Base-by-base conservation (phyloP, 2,797 vertebrate genomes). In the Pseudomugil tenellus region DNA sequence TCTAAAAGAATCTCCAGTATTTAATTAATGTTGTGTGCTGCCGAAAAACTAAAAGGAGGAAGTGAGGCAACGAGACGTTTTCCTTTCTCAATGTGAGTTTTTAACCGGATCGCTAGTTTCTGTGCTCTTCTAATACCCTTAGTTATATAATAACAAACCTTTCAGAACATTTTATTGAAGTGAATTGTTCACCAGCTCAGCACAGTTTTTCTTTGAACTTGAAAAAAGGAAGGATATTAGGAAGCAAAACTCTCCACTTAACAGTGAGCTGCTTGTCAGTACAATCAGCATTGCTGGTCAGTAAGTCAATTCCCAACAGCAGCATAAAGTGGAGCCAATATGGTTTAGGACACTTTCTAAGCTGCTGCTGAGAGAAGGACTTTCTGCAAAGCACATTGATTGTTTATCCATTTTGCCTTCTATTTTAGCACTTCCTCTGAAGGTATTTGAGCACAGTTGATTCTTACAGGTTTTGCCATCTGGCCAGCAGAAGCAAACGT, bases 41-140 rank as follows among this genome's bases (percentile, higher is more conserved):
- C 54, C 61, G 10, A 73, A 64, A 71, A 63, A 34, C 46, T 48
- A 31, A 60, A 32, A 57, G 61, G 41, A 72, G 76, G 79, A 87
- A 89, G 69, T 70, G 68, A 78, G 26, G 48, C 73, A 82, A 60
- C 26, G 6, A 35, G 73, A 61, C 52, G 12, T 23, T 43, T 80
- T 83, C 41, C 63, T 59, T 59, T 66, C 72, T 72, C 16, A 48
- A 10, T 57, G 21, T 39, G 29, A 67, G 21, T 63, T 77, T 83
- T 60, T 16, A 41, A 63, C 62, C 49, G 2, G 32, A 54, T 77
- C 54, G 31, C 29, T 39, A 34, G 21, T 13, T 28, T 70, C 6
- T 51, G 3, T 16, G 29, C 6, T 66, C 16, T 37, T 61, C 8
- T 37, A 25, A 32, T 54, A 32, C 34, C 23, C 4, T 65, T 8